A percentile compares a stretch with the other conserved stretches of the same genome.
These are phyloP conservation scores for Gymnocheta viridis DNA, from an alignment of 2,888 invertebrate species.

Conservation along the genomic window DNA sequence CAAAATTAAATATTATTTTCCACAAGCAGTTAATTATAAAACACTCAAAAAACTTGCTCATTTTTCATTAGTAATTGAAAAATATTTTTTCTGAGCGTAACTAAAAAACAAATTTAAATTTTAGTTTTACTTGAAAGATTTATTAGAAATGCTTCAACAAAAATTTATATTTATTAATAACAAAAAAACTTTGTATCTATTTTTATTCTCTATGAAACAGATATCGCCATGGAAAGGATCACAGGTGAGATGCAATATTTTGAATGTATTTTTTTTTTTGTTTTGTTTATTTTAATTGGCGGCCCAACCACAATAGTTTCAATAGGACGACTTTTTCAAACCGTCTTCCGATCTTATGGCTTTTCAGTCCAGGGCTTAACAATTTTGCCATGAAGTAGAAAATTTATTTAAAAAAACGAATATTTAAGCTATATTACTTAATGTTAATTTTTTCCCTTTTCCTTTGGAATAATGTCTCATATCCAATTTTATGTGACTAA, in stretches of 20 bases:
- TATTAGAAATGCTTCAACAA: neutral
- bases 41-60: slow-evolving; percentile 7
- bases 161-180: neutral
- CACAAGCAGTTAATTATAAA: slow-evolving; percentile 19
- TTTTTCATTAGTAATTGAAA: neutral
- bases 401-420: no score
- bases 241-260: slow-evolving; percentile 76
- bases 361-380: no score
- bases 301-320: no score
- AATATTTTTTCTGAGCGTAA: neutral
- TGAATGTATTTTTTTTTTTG: neutral
- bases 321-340: no score
- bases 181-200: slow-evolving; percentile 55
- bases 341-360: no score
- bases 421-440: no score
- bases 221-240: slow-evolving; percentile 83
- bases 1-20: slow-evolving; percentile 33
- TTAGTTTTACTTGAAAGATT: neutral
- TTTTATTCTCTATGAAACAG: slow-evolving; percentile 74
- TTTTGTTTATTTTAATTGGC: neutral
- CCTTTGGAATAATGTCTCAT: no score
- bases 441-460: no score
- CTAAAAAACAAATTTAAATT: slow-evolving; percentile 1
- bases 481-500: no score
- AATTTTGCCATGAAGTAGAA: no score